A percentile compares a stretch with the other conserved stretches of the same genome.
Evolutionary conservation across 2,113 vertebrate species (phyloP).

Genomic region (human (Homo sapiens)): DNA sequence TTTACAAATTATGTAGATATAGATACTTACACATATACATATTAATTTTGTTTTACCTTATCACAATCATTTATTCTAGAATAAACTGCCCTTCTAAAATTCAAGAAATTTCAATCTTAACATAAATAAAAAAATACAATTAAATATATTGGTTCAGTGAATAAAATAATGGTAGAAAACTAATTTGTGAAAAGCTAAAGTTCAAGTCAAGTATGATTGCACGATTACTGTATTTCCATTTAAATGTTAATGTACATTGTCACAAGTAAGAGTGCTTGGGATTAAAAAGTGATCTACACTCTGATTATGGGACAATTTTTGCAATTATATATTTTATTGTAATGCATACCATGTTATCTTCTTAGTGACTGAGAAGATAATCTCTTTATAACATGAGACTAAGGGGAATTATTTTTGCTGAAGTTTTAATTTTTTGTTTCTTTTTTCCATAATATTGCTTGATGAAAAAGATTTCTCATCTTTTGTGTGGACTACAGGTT

Average conservation of each 20-base stretch:
- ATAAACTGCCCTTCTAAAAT: not conserved
- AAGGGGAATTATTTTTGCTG: not conserved
- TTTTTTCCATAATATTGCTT: not conserved
- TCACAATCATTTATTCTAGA: not conserved
- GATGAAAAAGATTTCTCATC: not conserved
- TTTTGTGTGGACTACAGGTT: not conserved
- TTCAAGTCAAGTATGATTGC: not conserved
- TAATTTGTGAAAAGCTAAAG: not conserved
- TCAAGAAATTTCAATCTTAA: not conserved
- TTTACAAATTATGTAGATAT: not conserved
- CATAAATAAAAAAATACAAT: not conserved
- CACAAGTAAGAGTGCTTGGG: not conserved
- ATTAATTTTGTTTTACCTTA: not conserved
- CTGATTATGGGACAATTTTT: not conserved
- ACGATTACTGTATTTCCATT: not conserved
- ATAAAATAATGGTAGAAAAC: constrained; percentile 24
- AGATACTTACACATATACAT: not conserved
- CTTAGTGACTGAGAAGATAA: not conserved
- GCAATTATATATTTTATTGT: not conserved
- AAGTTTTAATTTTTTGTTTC: not conserved
- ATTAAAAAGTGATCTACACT: not conserved
- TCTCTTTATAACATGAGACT: not conserved
- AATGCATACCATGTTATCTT: not conserved
- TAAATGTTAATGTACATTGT: not conserved
- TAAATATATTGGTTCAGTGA: not conserved